Conservation (phyloP, 2,113 vertebrate genomes). For the Anthoscopus minutus region DNA sequence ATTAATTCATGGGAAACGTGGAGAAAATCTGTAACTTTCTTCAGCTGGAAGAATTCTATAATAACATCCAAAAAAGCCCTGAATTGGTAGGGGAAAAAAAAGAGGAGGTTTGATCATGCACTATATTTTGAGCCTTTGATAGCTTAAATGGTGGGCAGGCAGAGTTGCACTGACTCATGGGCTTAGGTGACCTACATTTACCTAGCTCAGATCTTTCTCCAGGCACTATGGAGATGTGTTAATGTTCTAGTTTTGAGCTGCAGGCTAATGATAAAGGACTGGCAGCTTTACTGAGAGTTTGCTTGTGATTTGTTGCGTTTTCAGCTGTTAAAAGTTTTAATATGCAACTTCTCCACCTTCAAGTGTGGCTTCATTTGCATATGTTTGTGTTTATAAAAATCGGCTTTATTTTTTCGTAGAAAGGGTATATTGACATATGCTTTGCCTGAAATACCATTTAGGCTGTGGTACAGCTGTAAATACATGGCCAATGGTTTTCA, state of each 20-base stretch:
- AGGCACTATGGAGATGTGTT: background rate
- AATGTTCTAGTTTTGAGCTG: slow-evolving; percentile 7
- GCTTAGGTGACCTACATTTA: slow-evolving; percentile 55
- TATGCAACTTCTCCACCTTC: background rate
- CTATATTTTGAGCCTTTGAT: background rate
- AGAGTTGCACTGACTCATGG: slow-evolving; percentile 34
- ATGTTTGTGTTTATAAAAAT: background rate
- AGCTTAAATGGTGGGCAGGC: slow-evolving; percentile 20
- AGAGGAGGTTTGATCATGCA: background rate
- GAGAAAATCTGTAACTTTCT: background rate
- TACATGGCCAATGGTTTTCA: background rate
- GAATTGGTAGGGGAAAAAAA: background rate
- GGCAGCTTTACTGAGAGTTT: background rate
- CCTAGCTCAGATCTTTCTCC: slow-evolving; percentile 37
- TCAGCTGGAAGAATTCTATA: background rate
- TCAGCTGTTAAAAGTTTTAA: background rate
- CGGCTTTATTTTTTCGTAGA: background rate
- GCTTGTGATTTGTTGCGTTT: background rate
- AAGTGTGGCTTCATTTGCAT: background rate
- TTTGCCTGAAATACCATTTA: background rate
- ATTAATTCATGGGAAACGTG: background rate
- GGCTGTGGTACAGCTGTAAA: background rate
- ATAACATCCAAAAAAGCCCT: background rate
- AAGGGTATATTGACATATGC: background rate
- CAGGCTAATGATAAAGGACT: slow-evolving; percentile 14